Base-by-base conservation (phyloP, 1,140 invertebrate species). In the Meloidogyne hapla region DNA sequence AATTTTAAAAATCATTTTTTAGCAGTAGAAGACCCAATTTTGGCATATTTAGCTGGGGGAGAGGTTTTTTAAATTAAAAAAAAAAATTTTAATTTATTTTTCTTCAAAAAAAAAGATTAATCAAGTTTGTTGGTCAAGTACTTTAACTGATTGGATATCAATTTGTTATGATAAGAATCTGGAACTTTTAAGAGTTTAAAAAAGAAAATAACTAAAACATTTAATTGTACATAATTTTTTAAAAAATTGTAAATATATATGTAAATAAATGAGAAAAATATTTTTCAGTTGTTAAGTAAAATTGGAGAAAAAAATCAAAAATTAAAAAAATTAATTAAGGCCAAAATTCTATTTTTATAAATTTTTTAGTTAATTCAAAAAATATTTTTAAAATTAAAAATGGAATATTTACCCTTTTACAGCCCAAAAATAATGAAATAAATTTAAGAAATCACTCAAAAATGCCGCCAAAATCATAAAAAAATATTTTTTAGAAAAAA, bases 61-160 rank as follows among this genome's bases (percentile, higher is more conserved):
- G 96, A 99, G 90, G 84, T 85, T 10, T 77, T 21, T 8, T 6
- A 42, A 23, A 28, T 12, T 8, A 10, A 45, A 64, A 40, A 13
- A 56, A 28, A 8, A 4, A 18, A 12, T 45, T 45, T 6, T 33
- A 21, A 63, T 28, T 26, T 21, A 66, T 1, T 18, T 28, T 33
- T 26, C n/a, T n/a, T n/a, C n/a, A n/a, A n/a, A n/a, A 33, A 8
- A 4, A 18, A 62, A 78, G 83, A 95, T 99, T 78, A 99, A 99
- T 91, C 95, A 98, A 89, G 97, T 99, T 80, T 95, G 99, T 88
- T 99, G 97, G 97, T 96, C 96, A 4, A 94, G 94, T n/a, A 96
- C 95, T 0, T 95, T 98, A 87, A 96, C 96, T 2, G 97, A 99
- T 88, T 99, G 96, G 96, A 99, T 99, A 84, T 94, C 95, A 26